A percentile compares a stretch with the other conserved stretches of the same genome.
Evolutionary conservation across 2,888 invertebrate species (phyloP).

Genomic region (Scaptodrosophila latifasciaeformis): DNA sequence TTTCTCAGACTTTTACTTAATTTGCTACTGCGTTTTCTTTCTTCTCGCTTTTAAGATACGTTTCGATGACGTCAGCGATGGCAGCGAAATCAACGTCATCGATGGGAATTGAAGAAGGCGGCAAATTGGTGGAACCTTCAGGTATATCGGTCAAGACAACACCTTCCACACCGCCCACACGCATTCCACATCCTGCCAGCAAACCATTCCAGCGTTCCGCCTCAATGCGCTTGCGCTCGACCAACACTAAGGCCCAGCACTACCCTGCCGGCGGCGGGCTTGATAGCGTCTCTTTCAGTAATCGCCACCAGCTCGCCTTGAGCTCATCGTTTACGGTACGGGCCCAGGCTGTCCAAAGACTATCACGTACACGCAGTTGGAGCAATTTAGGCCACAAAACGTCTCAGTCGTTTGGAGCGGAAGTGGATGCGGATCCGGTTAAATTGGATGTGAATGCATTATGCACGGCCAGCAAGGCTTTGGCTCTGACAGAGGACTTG

Average conservation of each 20-base stretch:
- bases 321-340: constrained; percentile 30
- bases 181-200: constrained; percentile 52
- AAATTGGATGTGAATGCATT: constrained; percentile 35
- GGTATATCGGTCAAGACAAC: neutral
- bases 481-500: constrained; percentile 23
- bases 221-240: constrained; percentile 80
- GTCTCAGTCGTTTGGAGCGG: constrained; percentile 38
- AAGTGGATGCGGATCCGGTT: no score
- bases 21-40: constrained; percentile 39
- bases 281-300: no score
- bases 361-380: constrained; percentile 60
- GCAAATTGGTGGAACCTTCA: constrained; percentile 1
- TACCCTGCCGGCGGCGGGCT: constrained; percentile 29
- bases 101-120: constrained; percentile 21
- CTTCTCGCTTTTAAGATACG: constrained; percentile 4
- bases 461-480: constrained; percentile 36
- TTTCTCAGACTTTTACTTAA: neutral
- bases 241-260: constrained; percentile 15
- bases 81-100: constrained; percentile 29
- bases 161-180: constrained; percentile 36
- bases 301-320: constrained; percentile 53
- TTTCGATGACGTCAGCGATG: constrained; percentile 5
- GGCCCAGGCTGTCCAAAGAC: constrained; percentile 31
- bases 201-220: constrained; percentile 79
- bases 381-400: constrained; percentile 54